Base-by-base conservation (phyloP, 2,888 invertebrate genomes). In the Galeruca laticollis region DNA sequence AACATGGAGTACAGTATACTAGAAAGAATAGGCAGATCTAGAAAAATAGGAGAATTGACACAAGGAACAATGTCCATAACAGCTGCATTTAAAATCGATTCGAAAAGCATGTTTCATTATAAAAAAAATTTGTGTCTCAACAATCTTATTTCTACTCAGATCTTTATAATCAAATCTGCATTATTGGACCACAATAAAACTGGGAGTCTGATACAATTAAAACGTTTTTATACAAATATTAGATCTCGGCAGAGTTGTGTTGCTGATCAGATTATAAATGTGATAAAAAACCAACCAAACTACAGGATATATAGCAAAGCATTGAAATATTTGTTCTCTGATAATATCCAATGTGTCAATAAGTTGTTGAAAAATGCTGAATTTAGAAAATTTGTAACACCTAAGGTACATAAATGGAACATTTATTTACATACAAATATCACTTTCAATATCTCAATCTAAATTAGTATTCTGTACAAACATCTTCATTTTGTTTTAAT, bases 21-120 rank as follows among this genome's bases (percentile, higher is more conserved):
- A 69, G 95, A 95, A 84, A 85, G 91, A 77, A 90, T 95, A 40
- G 95, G 92, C 1, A 88, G 94, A 71, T 85, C 92, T 0, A 87
- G 94, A 43, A 87, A 87, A 73, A 88, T 89, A 75, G 94, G 95
- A 0, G 92, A 93, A 84, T 52, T 90, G 5, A 92, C 93, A 0
- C 88, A 90, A 64, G 92, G 92, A 10, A 88, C 88, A 70, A 86
- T 87, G 70, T 90, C 92, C 9, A 80, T 92, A 9, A 82, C 84
- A 57, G 77, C 84, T 10, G 84, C 86, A 54, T 87, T 87, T 57
- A 88, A 89, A 75, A 89, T 89, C 78, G 91, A 92, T 82, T 82
- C 90, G 0, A 92, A 92, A 79, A 86, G 89, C 1, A 78, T 91
- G 35, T 90, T 89, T 82, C 91, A 92, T 80, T 87, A 89, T 72